Conservation (phyloP, 2,888 invertebrate genomes). For the Amphipyra berbera region DNA sequence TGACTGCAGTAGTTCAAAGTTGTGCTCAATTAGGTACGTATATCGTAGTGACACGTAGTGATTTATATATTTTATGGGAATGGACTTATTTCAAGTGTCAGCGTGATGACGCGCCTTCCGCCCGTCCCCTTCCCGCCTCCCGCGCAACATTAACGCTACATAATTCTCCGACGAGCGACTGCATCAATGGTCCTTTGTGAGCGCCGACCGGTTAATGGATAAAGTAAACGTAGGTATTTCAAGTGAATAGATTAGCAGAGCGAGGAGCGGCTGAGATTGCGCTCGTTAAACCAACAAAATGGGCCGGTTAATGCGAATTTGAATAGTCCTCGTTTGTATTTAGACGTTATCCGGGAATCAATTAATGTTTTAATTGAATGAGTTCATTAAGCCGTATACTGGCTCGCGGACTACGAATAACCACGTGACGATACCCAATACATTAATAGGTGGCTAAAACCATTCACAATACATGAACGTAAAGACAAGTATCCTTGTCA, state of each 20-base stretch:
- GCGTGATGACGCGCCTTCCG: neutral
- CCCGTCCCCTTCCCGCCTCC: neutral
- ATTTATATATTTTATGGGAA: too few species aligned
- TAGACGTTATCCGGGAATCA: slow-evolving; percentile 42
- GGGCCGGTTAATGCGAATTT: slow-evolving; percentile 53
- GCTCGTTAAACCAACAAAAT: slow-evolving; percentile 58
- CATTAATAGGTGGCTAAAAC: too few species aligned
- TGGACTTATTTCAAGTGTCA: too few species aligned
- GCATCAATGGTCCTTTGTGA: slow-evolving; percentile 54
- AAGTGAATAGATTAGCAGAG: slow-evolving; percentile 57
- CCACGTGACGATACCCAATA: neutral
- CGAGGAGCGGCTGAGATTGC: slow-evolving; percentile 35
- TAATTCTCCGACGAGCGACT: slow-evolving; percentile 26
- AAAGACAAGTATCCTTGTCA: too few species aligned
- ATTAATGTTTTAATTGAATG: slow-evolving; percentile 54
- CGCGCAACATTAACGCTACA: slow-evolving; percentile 22
- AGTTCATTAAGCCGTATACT: slow-evolving; percentile 24
- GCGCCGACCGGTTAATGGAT: slow-evolving; percentile 44
- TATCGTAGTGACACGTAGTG: too few species aligned
- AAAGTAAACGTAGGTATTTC: slow-evolving; percentile 48
- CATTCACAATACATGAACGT: too few species aligned
- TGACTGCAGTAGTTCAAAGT: too few species aligned
- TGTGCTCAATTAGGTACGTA: too few species aligned
- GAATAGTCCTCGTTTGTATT: slow-evolving; percentile 50
- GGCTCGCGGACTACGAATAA: neutral